Conservation (phyloP, 2,113 vertebrate genomes). For the Pyrgilauda ruficollis region DNA sequence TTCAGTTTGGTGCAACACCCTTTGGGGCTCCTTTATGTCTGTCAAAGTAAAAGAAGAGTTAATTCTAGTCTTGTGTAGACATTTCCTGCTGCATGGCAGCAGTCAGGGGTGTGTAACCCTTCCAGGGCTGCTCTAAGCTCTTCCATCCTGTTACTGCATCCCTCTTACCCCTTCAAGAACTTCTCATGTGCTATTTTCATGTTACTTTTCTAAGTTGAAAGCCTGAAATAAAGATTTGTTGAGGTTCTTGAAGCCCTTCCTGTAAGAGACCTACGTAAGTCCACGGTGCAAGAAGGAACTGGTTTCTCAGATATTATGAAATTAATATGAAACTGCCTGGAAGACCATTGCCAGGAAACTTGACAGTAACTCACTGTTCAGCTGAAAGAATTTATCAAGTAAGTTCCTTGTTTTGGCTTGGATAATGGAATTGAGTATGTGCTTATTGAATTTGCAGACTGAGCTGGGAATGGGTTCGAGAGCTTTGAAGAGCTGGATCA, state of each 20-base stretch:
- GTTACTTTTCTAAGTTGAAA: neutral
- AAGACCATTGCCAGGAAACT: neutral
- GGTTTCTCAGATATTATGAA: neutral
- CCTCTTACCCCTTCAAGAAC: neutral
- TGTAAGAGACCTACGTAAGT: neutral
- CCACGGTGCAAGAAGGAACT: neutral
- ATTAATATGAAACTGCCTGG: neutral
- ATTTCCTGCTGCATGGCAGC: neutral
- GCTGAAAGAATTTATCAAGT: constrained; percentile 3
- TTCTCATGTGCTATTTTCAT: neutral
- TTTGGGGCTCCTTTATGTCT: neutral
- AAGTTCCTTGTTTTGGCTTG: constrained; percentile 22
- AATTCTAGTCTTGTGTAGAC: neutral
- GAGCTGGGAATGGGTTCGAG: neutral
- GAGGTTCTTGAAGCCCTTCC: neutral
- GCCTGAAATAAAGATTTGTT: neutral
- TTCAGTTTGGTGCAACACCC: neutral
- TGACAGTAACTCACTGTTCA: constrained; percentile 25
- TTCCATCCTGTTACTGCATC: neutral
- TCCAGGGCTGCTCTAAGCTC: neutral
- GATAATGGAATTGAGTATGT: neutral
- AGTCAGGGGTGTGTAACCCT: neutral
- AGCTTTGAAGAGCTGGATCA: constrained; percentile 18
- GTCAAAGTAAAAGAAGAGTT: neutral
- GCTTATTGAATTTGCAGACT: constrained; percentile 31